Conservation (phyloP, 2,113 vertebrate species). For the Geococcyx californianus region DNA sequence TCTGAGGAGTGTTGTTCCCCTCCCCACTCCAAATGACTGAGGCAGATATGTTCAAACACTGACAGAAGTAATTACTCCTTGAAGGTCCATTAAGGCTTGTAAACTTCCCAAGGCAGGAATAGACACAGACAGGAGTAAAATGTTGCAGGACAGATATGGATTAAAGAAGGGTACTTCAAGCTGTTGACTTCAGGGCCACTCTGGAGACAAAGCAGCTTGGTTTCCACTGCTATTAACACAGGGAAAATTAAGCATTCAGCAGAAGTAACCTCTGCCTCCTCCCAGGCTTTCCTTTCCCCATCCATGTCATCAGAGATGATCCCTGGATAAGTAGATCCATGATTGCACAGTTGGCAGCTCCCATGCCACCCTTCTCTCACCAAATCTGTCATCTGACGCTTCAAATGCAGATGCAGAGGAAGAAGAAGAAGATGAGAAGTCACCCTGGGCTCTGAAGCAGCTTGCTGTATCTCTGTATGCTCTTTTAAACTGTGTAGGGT, state of each 20-base stretch:
- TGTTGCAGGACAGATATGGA: neutral
- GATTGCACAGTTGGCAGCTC: neutral
- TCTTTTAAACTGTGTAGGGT: neutral
- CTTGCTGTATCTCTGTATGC: neutral
- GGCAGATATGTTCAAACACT: neutral
- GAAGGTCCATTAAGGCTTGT: neutral
- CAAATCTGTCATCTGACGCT: neutral
- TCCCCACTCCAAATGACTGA: neutral
- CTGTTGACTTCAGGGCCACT: neutral
- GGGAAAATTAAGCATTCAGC: neutral
- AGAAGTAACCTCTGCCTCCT: neutral
- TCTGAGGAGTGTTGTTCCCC: neutral
- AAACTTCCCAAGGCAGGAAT: neutral
- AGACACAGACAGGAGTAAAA: neutral
- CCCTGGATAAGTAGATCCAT: neutral
- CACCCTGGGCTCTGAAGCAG: neutral
- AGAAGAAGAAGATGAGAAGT: neutral
- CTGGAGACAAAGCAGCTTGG: neutral
- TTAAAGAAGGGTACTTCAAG: neutral
- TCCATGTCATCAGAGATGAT: neutral
- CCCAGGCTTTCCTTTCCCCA: neutral
- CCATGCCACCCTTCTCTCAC: rapidly evolving
- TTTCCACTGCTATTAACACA: neutral
- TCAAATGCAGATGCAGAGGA: neutral
- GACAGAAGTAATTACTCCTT: neutral